Conservation (phyloP, 2,888 invertebrate genomes). For the Drosophila aldrichi region DNA sequence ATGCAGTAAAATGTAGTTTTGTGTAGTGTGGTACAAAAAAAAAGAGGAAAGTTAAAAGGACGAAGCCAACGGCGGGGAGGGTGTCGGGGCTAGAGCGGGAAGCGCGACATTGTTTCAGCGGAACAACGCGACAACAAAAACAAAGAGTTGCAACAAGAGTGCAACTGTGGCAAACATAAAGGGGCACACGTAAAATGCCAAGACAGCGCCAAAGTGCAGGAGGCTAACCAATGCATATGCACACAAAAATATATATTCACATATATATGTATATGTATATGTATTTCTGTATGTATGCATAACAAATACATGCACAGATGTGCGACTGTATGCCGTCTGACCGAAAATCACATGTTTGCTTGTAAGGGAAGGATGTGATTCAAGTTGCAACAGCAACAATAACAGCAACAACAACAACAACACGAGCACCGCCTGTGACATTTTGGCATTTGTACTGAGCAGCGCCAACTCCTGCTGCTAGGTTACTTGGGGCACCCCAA, state of each 20-base stretch:
- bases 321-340: slow-evolving; percentile 52
- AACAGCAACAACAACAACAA: slow-evolving; percentile 23
- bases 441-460: slow-evolving; percentile 55
- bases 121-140: slow-evolving; percentile 55
- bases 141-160: slow-evolving; percentile 34
- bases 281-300: slow-evolving; percentile 7
- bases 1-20: slow-evolving; percentile 80
- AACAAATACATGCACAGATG: slow-evolving; percentile 23
- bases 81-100: slow-evolving; percentile 26
- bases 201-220: slow-evolving; percentile 72
- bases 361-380: slow-evolving; percentile 84
- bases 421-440: slow-evolving; percentile 53
- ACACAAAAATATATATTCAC: background rate
- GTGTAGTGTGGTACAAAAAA: slow-evolving; percentile 45
- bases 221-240: slow-evolving; percentile 28
- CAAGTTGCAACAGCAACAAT: slow-evolving; percentile 73
- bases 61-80: background rate
- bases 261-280: background rate
- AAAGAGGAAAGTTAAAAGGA: slow-evolving; percentile 13
- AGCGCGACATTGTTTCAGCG: slow-evolving; percentile 68
- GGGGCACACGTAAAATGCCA: slow-evolving; percentile 70
- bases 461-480: slow-evolving; percentile 17
- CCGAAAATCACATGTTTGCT: slow-evolving; percentile 83
- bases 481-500: background rate
- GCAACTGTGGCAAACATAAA: slow-evolving; percentile 45